Base-by-base conservation (phyloP, 64 coral and sea anemone species). In the Stichodactyla mertensii region DNA sequence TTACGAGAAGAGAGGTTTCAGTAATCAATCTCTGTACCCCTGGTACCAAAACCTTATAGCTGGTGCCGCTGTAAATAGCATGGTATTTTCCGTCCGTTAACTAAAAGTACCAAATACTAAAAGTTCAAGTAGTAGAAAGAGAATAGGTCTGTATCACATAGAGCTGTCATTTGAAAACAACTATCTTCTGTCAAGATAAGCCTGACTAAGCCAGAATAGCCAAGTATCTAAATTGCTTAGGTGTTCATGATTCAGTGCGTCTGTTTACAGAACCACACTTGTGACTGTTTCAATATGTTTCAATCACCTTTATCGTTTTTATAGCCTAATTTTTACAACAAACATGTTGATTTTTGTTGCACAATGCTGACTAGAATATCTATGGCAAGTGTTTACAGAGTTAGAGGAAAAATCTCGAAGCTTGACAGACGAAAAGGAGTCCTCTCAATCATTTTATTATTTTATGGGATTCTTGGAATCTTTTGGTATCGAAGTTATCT, bases 381-480 rank as follows among this genome's bases (percentile, higher is more conserved):
- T 10, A 31, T 13, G 69, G 12, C 69, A n/a, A 74, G 6, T 74
- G 69, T 74, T 74, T 74, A 74, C 69, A 74, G 69, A 27, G n/a
- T 31, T 74, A 7, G 10, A 26, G 22, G 8, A 74, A 74, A 74
- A 74, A 74, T 74, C 69, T 74, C 69, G 10, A 74, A 19, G 1
- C 24, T 74, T 74, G 69, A 31, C 69, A 74, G 24, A 74, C 27
- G 4, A 27, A 74, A 31, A 74, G 24, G 36, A 74, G 26, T 74
- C 24, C 69, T 74, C 69, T 74, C 24, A 74, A 74, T 74, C 69
- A 74, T 27, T 74, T 31, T 27, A 27, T 74, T 74, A 74, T 74
- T 74, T 31, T n/a, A 74, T 74, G 69, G 10, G 69, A 74, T 74
- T 27, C 69, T 74, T 74, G 22, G 24, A 31, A 74, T 74, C 69